Evolutionary conservation across 2,888 invertebrate genomes (phyloP).

Genomic region (Cerastis leucographa): DNA sequence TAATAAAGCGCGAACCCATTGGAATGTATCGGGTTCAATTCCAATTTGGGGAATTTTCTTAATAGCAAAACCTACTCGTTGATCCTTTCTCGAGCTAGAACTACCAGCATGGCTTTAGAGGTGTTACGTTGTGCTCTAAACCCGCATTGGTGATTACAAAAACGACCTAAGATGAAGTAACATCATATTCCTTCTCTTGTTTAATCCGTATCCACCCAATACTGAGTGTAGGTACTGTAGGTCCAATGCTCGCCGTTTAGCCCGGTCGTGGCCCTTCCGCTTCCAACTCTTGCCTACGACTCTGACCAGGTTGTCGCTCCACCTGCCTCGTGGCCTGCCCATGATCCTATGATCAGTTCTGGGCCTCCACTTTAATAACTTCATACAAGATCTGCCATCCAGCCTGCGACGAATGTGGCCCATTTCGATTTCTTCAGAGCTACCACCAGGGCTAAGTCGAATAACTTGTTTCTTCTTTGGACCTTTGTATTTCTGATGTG

Average conservation of each 20-base stretch:
- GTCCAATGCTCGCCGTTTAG: neutral
- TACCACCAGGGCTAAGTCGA: neutral
- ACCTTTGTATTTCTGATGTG: neutral
- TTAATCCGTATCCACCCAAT: neutral
- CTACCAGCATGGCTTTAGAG: too few relatives aligned
- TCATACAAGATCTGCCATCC: neutral
- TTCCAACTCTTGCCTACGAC: neutral
- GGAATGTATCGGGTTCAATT: constrained; percentile 32
- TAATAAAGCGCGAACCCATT: constrained; percentile 18
- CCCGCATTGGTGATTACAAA: neutral
- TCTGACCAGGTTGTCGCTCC: neutral
- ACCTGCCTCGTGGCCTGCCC: neutral
- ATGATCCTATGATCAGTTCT: neutral
- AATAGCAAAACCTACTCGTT: constrained; percentile 32
- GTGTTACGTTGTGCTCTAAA: neutral
- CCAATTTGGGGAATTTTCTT: constrained; percentile 19
- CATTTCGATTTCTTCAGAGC: neutral
- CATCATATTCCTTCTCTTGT: neutral
- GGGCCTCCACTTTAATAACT: neutral
- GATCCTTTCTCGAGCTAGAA: neutral
- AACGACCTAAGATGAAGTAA: neutral
- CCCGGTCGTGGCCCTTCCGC: neutral
- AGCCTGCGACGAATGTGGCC: neutral
- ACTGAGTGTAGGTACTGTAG: neutral
- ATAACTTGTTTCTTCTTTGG: neutral